phyloP scores from a whole-genome alignment of 2,888 invertebrate species.

The Paralinhomoeus sp. region DNA sequence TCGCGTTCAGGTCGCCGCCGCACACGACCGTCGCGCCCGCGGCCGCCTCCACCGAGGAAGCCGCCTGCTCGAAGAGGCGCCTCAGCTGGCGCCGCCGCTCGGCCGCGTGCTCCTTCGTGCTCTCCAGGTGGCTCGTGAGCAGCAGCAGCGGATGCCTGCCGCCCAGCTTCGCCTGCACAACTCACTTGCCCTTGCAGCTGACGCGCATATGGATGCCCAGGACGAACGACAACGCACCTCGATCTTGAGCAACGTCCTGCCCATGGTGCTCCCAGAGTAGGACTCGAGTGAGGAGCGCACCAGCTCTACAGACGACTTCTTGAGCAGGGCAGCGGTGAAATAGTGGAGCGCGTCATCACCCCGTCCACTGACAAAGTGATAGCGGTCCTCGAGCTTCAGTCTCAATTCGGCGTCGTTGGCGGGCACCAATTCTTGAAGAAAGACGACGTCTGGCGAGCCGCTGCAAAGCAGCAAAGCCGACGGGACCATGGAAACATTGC shows the following conservation, averaged over 20 bases:
- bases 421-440: constrained; percentile 37
- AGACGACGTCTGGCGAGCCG: constrained; percentile 36
- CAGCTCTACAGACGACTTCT: constrained; percentile 26
- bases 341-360: constrained; percentile 20
- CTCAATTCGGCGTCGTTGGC: constrained; percentile 29
- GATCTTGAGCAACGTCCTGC: constrained; percentile 32
- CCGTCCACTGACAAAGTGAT: constrained; percentile 27
- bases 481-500: too few relatives aligned
- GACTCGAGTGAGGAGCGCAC: too few relatives aligned
- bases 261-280: constrained; percentile 33
- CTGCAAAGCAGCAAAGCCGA: constrained; percentile 20
- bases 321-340: constrained; percentile 31
- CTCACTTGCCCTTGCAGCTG: too few relatives aligned
- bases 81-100: constrained; percentile 30
- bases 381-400: constrained; percentile 25
- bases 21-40: constrained; percentile 31
- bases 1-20: constrained; percentile 39
- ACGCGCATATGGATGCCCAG: too few relatives aligned
- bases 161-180: constrained; percentile 11
- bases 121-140: constrained; percentile 39
- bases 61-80: constrained; percentile 20
- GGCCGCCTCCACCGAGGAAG: constrained; percentile 10
- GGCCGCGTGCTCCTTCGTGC: constrained; percentile 30
- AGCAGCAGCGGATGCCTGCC: constrained; percentile 24
- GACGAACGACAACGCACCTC: constrained; percentile 27